Base-by-base conservation (phyloP, 2,797 vertebrate genomes). In the Botia almorhae region DNA sequence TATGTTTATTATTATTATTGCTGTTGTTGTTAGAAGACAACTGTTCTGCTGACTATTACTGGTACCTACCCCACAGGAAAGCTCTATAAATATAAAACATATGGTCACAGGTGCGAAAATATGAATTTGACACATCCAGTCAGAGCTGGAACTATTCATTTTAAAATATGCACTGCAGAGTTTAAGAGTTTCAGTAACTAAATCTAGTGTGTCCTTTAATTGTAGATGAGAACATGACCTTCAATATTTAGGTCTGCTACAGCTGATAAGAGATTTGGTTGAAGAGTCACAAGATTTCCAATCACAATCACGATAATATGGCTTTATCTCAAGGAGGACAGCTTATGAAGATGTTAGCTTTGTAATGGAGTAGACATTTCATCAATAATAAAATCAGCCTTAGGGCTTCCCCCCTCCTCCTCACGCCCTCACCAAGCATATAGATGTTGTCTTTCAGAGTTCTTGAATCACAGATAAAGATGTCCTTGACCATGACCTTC, bases 301-400 rank as follows among this genome's bases (percentile, higher is more conserved):
- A 72, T 67, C 61, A 67, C 17, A 80, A 73, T 61, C 58, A 63
- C 5, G 78, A 80, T 73, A 16, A 10, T 80, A 67, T 74, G 36
- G n/a, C n/a, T 80, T 46, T 68, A 56, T 80, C 17, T 68, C 17
- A 16, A 33, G 61, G 50, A 73, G 63, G 51, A 58, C 61, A 74
- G n/a, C 21, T 73, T 73, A 13, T 67, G 14, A 73, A 74, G 7
- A 58, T 68, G 43, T 68, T 19, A 14, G 50, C 51, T 21, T 67
- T 67, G 61, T 67, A 74, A 73, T 21, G 33, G 17, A 80, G 69
- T 67, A 48, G 70, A 80, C 51, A 58, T 68, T 61, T 56, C 36
- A 56, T 80, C 63, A 80, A 58, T 73, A 72, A 65, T 55, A 72
- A 72, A 80, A 73, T 46, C 2, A 50, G 21, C 21, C 78, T 48